Conservation (phyloP, 2,113 vertebrate species). For the Coryphaenoides rupestris region DNA sequence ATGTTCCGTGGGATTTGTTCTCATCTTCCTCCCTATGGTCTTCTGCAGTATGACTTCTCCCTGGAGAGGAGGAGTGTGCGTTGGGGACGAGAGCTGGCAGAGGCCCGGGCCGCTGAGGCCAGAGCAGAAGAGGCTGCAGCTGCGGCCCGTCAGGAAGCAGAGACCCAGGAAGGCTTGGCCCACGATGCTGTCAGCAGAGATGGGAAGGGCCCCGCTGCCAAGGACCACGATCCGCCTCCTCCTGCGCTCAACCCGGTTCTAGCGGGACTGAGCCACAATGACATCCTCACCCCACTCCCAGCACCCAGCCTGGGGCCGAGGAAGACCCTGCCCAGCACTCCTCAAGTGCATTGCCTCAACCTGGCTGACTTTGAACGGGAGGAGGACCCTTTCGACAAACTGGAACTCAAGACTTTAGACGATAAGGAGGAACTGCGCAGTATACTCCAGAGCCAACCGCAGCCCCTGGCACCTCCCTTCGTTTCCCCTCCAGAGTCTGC, state of each 20-base stretch:
- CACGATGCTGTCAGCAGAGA: constrained; percentile 54
- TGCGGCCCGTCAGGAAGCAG: constrained; percentile 58
- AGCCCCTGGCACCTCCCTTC: constrained; percentile 34
- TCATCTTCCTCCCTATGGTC: neutral
- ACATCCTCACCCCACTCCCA: constrained; percentile 90
- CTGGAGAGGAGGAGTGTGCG: constrained; percentile 84
- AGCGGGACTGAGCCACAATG: constrained; percentile 87
- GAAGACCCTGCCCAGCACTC: constrained; percentile 76
- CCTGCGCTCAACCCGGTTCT: constrained; percentile 89
- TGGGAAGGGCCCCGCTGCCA: constrained; percentile 51
- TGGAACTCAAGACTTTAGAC: constrained; percentile 94
- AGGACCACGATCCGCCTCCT: constrained; percentile 74
- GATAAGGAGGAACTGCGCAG: constrained; percentile 91
- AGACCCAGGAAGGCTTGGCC: constrained; percentile 45
- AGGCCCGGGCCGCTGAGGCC: constrained; percentile 75
- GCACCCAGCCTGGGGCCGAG: constrained; percentile 81
- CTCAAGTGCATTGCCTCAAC: constrained; percentile 83
- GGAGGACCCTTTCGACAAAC: constrained; percentile 95
- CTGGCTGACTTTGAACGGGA: constrained; percentile 96
- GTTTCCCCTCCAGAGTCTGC: constrained; percentile 50
- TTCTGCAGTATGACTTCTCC: constrained; percentile 89
- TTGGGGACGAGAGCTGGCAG: constrained; percentile 86
- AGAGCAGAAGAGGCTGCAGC: constrained; percentile 70
- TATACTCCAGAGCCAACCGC: constrained; percentile 84
- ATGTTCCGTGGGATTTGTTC: neutral